Evolutionary conservation across 1,140 invertebrate genomes (phyloP).

Genomic region (Spodoptera frugiperda): DNA sequence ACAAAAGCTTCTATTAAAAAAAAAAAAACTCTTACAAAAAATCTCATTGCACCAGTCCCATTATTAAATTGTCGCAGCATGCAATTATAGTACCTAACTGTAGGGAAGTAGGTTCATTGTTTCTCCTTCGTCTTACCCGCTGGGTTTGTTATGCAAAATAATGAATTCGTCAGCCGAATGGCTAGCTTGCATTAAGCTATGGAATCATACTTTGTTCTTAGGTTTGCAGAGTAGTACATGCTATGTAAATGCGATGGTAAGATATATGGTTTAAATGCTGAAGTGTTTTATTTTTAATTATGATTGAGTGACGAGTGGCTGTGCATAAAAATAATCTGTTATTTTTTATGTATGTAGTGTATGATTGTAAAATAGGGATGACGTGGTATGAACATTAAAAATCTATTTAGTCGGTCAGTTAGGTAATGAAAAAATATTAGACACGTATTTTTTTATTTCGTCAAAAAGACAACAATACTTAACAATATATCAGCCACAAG

Average conservation of each 20-base stretch:
- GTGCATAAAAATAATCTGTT: no score
- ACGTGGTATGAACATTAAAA: no score
- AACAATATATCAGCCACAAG: no score
- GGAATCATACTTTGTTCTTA: constrained; percentile 34
- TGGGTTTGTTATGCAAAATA: constrained; percentile 67
- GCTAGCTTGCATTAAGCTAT: constrained; percentile 56
- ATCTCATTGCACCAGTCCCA: not conserved
- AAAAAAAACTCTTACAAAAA: not conserved
- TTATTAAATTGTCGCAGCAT: constrained; percentile 1
- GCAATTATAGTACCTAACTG: constrained; percentile 21
- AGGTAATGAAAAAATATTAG: no score
- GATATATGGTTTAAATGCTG: no score
- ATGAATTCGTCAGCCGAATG: constrained; percentile 61
- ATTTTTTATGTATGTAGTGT: no score
- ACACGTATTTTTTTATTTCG: no score
- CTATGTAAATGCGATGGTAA: not conserved
- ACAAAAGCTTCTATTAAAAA: not conserved
- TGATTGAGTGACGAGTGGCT: no score
- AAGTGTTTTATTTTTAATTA: no score
- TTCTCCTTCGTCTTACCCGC: constrained; percentile 46
- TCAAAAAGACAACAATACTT: no score
- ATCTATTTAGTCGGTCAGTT: no score
- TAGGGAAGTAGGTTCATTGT: constrained; percentile 47
- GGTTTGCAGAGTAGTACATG: not conserved
- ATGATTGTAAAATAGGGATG: no score